phyloP scores from a whole-genome alignment of 2,797 vertebrate genomes.

The Bradypodion ventrale region DNA sequence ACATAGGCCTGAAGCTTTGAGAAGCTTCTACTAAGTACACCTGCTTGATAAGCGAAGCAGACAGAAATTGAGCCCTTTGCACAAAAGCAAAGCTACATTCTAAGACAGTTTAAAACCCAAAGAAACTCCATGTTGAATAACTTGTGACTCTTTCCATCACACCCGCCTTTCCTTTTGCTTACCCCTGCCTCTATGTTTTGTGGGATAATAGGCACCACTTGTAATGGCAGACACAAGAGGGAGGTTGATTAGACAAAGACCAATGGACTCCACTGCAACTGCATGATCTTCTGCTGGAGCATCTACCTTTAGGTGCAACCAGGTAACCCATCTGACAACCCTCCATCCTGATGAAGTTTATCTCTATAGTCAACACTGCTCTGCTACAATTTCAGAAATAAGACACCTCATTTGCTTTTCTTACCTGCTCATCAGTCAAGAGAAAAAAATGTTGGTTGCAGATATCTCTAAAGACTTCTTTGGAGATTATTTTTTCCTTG shows the following conservation, averaged over 20 bases:
- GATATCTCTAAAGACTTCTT: constrained; percentile 75
- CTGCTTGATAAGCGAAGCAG: too few relatives aligned
- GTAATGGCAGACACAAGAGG: neutral
- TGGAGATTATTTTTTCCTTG: constrained; percentile 59
- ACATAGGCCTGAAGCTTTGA: too few relatives aligned
- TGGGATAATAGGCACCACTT: neutral
- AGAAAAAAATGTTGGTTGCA: constrained; percentile 68
- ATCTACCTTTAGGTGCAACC: neutral
- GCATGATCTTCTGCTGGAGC: neutral
- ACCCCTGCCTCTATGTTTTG: neutral
- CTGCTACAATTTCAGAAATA: constrained; percentile 3
- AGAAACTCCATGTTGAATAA: too few relatives aligned
- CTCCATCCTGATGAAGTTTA: neutral
- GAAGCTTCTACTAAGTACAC: too few relatives aligned
- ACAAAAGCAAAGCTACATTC: too few relatives aligned
- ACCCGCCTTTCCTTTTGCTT: neutral
- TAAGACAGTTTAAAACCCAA: too few relatives aligned
- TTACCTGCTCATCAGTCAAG: constrained; percentile 80
- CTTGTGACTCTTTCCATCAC: too few relatives aligned
- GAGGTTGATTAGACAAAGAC: neutral
- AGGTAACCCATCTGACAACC: neutral
- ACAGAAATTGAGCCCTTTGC: too few relatives aligned
- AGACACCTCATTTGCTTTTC: neutral
- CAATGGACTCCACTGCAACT: neutral
- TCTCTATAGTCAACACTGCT: constrained; percentile 14